A percentile compares a stretch with the other conserved stretches of the same genome.
These are phyloP conservation scores for Carapus acus DNA, from an alignment of 2,797 vertebrate species.

Conservation along the genomic window DNA sequence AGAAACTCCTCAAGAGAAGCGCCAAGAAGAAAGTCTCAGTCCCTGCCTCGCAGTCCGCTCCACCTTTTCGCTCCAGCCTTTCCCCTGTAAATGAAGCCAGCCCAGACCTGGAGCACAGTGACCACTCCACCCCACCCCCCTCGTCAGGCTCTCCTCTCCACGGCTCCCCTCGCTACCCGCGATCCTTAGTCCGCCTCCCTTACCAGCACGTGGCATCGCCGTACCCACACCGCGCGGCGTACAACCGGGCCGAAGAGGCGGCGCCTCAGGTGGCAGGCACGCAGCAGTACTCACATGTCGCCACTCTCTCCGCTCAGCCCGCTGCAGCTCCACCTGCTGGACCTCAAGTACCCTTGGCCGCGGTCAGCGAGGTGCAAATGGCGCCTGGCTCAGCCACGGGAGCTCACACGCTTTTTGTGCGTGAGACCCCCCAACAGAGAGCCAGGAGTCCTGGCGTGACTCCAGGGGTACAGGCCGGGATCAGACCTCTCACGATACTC, in stretches of 20 bases:
- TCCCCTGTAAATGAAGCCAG: slow-evolving; percentile 93
- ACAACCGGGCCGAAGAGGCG: slow-evolving; percentile 66
- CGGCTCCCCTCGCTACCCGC: slow-evolving; percentile 51
- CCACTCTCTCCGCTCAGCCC: slow-evolving; percentile 42
- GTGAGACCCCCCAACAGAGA: slow-evolving; percentile 29
- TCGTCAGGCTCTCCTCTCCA: slow-evolving; percentile 65
- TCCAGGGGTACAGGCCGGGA: slow-evolving; percentile 30
- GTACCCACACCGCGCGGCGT: slow-evolving; percentile 69
- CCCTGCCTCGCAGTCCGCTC: slow-evolving; percentile 58
- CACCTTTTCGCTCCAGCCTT: slow-evolving; percentile 80
- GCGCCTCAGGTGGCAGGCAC: slow-evolving; percentile 65
- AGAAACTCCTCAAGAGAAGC: slow-evolving; percentile 82
- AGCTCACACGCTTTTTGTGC: slow-evolving; percentile 27
- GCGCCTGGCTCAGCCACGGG: slow-evolving; percentile 29
- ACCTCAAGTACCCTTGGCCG: slow-evolving; percentile 22
- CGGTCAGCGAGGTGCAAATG: slow-evolving; percentile 23
- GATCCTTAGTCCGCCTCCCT: slow-evolving; percentile 63
- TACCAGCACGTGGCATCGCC: slow-evolving; percentile 75
- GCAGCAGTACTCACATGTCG: slow-evolving; percentile 35
- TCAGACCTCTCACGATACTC: slow-evolving; percentile 56
- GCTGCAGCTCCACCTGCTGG: slow-evolving; percentile 14
- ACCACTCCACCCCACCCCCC: slow-evolving; percentile 73
- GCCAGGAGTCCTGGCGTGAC: slow-evolving; percentile 32
- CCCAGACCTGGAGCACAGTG: slow-evolving; percentile 79
- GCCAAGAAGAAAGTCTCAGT: slow-evolving; percentile 76